Conservation (phyloP, 2,113 vertebrate genomes). For the Typhlomys cinereus region DNA sequence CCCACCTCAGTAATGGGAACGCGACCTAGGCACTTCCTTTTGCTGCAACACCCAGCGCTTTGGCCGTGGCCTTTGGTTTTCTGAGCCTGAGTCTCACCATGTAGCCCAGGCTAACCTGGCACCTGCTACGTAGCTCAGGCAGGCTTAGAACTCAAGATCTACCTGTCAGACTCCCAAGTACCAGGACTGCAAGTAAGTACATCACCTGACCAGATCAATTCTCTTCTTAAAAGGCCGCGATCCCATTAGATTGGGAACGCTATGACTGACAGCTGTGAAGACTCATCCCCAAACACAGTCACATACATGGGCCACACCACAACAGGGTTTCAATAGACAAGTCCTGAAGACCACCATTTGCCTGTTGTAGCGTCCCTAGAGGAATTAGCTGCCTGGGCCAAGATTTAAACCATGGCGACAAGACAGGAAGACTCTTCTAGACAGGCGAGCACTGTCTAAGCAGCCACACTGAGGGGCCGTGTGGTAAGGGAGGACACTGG, state of each 20-base stretch:
- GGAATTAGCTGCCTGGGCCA: neutral
- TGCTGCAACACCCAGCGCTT: too few species aligned
- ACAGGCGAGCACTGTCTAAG: neutral
- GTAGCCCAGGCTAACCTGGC: neutral
- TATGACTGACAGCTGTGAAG: neutral
- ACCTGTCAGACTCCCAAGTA: neutral
- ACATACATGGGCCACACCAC: neutral
- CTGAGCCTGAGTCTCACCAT: neutral
- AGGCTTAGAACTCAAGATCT: neutral
- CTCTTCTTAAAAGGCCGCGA: neutral
- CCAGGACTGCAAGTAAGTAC: neutral
- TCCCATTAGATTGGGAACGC: neutral
- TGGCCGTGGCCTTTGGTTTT: neutral
- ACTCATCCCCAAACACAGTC: neutral
- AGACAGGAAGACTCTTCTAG: neutral
- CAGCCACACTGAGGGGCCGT: neutral
- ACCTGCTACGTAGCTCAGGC: neutral
- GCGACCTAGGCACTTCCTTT: neutral
- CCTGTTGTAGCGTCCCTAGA: neutral
- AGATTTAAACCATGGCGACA: neutral
- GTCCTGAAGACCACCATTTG: neutral
- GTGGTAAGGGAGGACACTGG: accelerated
- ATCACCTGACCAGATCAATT: neutral
- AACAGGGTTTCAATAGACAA: neutral
- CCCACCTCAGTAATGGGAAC: neutral